Base-by-base conservation (phyloP, 1,140 invertebrate genomes). In the Geopemphigus sp. region DNA sequence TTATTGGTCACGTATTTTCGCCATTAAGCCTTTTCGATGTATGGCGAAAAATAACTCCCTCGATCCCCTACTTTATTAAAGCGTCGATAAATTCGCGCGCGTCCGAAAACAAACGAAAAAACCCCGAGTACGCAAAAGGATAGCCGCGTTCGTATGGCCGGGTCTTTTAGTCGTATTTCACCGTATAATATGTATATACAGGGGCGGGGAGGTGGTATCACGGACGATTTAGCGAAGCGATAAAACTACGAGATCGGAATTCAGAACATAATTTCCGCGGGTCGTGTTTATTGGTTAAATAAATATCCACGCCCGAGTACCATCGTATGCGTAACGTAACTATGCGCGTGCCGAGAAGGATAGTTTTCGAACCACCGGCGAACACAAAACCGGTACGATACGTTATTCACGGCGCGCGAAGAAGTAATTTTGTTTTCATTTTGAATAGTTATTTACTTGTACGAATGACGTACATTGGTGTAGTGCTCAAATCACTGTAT, bases 41-140 rank as follows among this genome's bases (percentile, higher is more conserved):
- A 29, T 26, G 47, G 8, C 66, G 66, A 56, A 73, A 73, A 56
- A 56, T 39, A 64, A 56, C 53, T 73, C 70, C 54, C 54, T 56
- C 70, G 22, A 56, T 73, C 53, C 70, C 70, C 70, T 56, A 39
- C 50, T 73, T 73, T 29, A 73, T 73, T 73, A 73, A 56, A 50
- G 39, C 70, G 54, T 56, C 70, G 54, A 73, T 73, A 53, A 73
- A 56, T 73, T 56, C 15, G 29, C 26, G n/a, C 53, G 5, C 32
- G 32, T 39, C n/a, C n/a, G 32, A 39, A 39, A 39, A 39, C 8
- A 39, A 39, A 39, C 3, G 8, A 39, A 39, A 39, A 39, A 39
- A 39, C n/a, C n/a, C n/a, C n/a, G 8, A 39, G 8, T 4, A 39
- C 32, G 14, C 12, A 19, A 73, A 72, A 73, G n/a, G n/a, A n/a